These are phyloP conservation scores for Thymallus thymallus DNA, from an alignment of 2,113 vertebrate species.

Conservation along the genomic window DNA sequence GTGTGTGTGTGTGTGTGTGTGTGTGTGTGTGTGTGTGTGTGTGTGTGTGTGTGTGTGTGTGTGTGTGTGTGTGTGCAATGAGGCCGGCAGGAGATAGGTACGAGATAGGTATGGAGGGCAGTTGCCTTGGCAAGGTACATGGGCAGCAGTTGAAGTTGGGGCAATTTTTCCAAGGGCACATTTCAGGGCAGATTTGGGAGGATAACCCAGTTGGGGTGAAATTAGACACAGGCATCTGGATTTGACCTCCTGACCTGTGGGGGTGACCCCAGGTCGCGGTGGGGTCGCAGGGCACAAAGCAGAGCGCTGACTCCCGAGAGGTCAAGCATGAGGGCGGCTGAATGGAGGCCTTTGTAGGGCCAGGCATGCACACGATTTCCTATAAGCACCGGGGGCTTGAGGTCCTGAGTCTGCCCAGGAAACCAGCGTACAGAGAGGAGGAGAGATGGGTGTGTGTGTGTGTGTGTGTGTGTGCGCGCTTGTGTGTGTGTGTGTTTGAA, in stretches of 20 bases:
- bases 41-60: too few relatives aligned
- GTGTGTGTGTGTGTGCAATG: not conserved
- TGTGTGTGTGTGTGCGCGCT: too few relatives aligned
- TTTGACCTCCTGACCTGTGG: constrained; percentile 71
- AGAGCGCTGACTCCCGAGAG: constrained; percentile 72
- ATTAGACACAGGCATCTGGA: constrained; percentile 77
- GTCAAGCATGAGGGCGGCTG: constrained; percentile 77
- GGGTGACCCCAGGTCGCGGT: constrained; percentile 64
- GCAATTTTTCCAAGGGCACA: constrained; percentile 19
- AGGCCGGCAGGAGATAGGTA: constrained; percentile 20
- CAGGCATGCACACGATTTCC: constrained; percentile 76
- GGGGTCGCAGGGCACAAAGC: constrained; percentile 76
- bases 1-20: not conserved
- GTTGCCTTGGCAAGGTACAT: constrained; percentile 49
- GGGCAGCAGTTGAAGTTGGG: not conserved
- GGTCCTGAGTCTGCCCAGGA: constrained; percentile 67
- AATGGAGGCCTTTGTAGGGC: constrained; percentile 78
- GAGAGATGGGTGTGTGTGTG: too few relatives aligned
- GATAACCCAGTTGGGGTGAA: constrained; percentile 71
- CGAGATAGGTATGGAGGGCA: constrained; percentile 46
- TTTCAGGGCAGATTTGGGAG: constrained; percentile 69
- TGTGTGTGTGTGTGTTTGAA: too few relatives aligned
- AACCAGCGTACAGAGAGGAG: constrained; percentile 29
- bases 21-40: not conserved
- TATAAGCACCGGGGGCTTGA: constrained; percentile 68